Base-by-base conservation (phyloP, 2,888 invertebrate genomes). In the Liodrosophila aerea region DNA sequence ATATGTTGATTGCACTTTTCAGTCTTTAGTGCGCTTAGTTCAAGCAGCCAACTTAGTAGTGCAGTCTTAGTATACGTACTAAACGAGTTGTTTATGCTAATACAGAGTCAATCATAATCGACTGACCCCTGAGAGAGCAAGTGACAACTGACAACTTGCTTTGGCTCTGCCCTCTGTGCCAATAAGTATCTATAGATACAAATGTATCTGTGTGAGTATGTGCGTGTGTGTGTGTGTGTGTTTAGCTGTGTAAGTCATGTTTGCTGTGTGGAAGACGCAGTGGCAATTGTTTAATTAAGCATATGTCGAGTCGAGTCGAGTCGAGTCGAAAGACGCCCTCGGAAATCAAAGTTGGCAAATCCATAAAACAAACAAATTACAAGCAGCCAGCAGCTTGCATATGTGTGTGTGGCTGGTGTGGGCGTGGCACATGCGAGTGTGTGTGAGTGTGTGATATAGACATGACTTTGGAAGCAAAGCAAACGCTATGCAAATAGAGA, bases 351-450 rank as follows among this genome's bases (percentile, higher is more conserved):
- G 44, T 61, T 66, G 60, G 31, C 51, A 78, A 85, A 85, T 80
- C 78, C 78, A 80, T 72, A 80, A 85, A 85, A 69, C 57, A 78
- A 78, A 78, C 78, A 78, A 83, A 78, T 78, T 78, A 83, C 84
- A 58, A 67, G 52, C 80, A 78, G 58, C 46, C 31, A 68, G 52
- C 85, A 85, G 84, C 59, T 78, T 80, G 76, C 49, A 12, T 31
- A 7, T 30, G 7, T 30, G 18, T 27, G 15, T 36, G 37, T 46
- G 34, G 30, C 47, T 39, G 53, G 52, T 50, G 56, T 50, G 45
- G 54, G 66, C 46, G 69, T 61, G 74, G 52, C 62, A 50, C n/a
- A n/a, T n/a, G n/a, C n/a, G 22, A 4, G 22, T 37, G 49, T 67
- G 52, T 47, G 52, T 9, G 27, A 5, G 51, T 15, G 39, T 46